Base-by-base conservation (phyloP, 2,888 invertebrate genomes). In the Dyspetes luteomarginatus region DNA sequence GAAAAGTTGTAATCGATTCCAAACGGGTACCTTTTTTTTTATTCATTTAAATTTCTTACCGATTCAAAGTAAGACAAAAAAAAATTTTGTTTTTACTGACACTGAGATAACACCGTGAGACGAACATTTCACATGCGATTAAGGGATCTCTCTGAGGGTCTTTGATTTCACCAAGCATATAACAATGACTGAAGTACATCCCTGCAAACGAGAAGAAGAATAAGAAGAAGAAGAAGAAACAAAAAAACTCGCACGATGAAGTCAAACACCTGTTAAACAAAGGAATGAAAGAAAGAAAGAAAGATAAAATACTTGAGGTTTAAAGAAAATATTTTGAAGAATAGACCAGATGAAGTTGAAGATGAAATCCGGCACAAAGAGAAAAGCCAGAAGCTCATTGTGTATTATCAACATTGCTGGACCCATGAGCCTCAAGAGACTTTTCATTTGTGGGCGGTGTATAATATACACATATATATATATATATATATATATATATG, bases 271-370 rank as follows among this genome's bases (percentile, higher is more conserved):
- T 52, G 60, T 67, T 41, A 12, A 41, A 52, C 41, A 60, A 68
- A 72, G 36, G 48, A 36, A 72, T 9, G 28, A 45, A 74, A 50
- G 28, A 19, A 12, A 56, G 43, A 28, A 22, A 58, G 22, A 41
- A 22, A 55, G 36, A 19, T 56, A 52, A 41, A 58, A 55, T 19
- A 68, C 45, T 30, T n/a, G 30, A 30, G 36, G 45, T 45, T 73
- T 48, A 60, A 71, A 65, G 78, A 73, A 62, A 68, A 68, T 7
- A 52, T 48, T 68, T 41, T 15, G 55, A 68, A 73, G 73, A 68
- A 62, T 58, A 60, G 60, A n/a, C 60, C 45, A 15, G 45, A 26
- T 78, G 50, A 73, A 78, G 73, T 78, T 78, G 78, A 68, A 73
- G 73, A 73, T 62, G 55, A 50, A 68, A 30, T 30, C 9, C 19